These are phyloP conservation scores for Falco peregrinus DNA, from an alignment of 2,797 vertebrate species.

Conservation along the genomic window DNA sequence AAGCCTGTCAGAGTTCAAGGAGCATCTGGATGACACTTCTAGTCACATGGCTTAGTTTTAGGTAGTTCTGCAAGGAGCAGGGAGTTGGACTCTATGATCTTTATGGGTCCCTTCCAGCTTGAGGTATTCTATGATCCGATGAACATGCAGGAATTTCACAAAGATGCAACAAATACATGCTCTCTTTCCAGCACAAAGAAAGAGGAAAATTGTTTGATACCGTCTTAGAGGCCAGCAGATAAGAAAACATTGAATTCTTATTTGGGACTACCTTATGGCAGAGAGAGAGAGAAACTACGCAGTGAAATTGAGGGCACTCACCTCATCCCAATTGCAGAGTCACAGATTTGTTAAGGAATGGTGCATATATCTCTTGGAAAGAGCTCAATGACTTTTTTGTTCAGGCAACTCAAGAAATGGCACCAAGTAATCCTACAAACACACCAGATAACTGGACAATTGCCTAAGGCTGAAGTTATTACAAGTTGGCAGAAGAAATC, in stretches of 20 bases:
- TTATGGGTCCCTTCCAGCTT: not conserved
- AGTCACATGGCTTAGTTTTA: not conserved
- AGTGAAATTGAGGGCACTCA: not conserved
- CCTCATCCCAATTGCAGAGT: not conserved
- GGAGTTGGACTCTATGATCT: not conserved
- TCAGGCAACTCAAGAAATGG: not conserved
- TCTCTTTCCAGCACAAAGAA: not conserved
- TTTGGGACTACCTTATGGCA: not conserved
- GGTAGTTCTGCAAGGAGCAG: not conserved
- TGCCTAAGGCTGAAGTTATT: not conserved
- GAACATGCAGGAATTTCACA: not conserved
- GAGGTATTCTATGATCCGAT: not conserved
- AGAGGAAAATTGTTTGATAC: not conserved
- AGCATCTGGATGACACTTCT: fast-evolving
- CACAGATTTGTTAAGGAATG: not conserved
- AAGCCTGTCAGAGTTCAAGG: not conserved
- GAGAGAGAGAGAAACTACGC: not conserved
- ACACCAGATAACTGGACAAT: not conserved
- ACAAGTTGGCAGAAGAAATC: not conserved
- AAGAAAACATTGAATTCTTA: not conserved
- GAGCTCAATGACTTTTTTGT: not conserved
- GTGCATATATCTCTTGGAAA: not conserved
- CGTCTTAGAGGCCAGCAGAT: not conserved
- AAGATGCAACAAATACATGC: not conserved
- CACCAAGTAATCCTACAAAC: not conserved